phyloP scores from a whole-genome alignment of 1,140 invertebrate genomes.

The Drosophila ercepeae region DNA sequence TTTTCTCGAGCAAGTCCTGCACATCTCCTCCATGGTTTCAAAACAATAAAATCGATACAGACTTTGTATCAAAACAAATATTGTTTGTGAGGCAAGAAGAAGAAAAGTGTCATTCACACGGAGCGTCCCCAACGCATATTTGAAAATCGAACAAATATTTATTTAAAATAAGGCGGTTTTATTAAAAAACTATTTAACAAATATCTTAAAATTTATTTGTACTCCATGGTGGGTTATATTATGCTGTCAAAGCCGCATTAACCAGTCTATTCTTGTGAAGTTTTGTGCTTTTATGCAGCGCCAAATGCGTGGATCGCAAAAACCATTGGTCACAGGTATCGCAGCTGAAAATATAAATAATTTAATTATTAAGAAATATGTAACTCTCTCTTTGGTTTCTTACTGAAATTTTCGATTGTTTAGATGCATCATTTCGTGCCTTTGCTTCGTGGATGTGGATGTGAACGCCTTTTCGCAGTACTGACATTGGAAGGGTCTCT shows the following conservation, averaged over 20 bases:
- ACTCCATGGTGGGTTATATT: not conserved
- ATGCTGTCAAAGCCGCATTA: not conserved
- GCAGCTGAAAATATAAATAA: constrained; percentile 31
- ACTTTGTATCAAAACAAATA: too few species aligned
- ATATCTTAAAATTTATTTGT: not conserved
- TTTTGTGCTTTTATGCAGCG: constrained; percentile 40
- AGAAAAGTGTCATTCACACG: constrained; percentile 13
- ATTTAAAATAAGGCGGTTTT: too few species aligned
- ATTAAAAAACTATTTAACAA: too few species aligned
- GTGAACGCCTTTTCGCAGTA: constrained; percentile 89
- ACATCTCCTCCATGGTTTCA: constrained; percentile 13
- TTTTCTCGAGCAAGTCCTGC: constrained; percentile 51
- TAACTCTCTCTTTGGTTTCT: not conserved
- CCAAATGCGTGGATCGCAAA: constrained; percentile 44
- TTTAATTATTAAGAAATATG: not conserved
- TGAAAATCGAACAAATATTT: not conserved
- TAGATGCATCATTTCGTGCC: constrained; percentile 49
- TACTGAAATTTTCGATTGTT: constrained; percentile 56
- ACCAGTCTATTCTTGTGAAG: constrained; percentile 35
- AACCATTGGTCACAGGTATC: constrained; percentile 59
- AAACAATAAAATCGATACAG: not conserved
- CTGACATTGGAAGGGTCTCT: constrained; percentile 88
- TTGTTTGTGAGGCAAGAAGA: constrained; percentile 29
- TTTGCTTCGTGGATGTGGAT: constrained; percentile 58
- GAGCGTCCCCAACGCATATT: not conserved